Percentiles rank a stretch among this genome's conserved stretches.
phyloP scores from a whole-genome alignment of 2,888 invertebrate genomes.

The Peribatodes rhomboidaria region DNA sequence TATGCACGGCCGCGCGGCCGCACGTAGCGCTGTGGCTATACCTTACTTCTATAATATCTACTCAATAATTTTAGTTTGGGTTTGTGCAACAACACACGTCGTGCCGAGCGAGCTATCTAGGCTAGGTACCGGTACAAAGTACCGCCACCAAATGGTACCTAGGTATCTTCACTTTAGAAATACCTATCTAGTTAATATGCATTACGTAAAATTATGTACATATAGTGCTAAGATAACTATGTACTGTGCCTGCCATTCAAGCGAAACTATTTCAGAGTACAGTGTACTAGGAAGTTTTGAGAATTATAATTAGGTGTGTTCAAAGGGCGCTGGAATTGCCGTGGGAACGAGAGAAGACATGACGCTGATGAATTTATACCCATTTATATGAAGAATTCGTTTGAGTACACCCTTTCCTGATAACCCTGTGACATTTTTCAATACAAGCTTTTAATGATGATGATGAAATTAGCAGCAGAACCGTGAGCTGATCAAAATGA shows the following conservation, averaged over 20 bases:
- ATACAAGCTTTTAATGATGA: no score
- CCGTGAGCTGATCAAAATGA: no score
- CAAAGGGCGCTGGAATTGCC: no score
- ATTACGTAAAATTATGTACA: constrained; percentile 34
- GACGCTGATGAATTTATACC: no score
- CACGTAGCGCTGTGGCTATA: constrained; percentile 79
- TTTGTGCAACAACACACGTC: constrained; percentile 82
- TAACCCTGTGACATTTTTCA: no score
- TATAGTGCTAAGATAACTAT: neutral
- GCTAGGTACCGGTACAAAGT: constrained; percentile 62
- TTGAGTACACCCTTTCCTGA: no score
- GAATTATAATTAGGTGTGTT: neutral
- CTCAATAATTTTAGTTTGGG: constrained; percentile 83
- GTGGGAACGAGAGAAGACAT: no score
- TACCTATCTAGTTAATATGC: constrained; percentile 35
- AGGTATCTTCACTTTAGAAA: constrained; percentile 58
- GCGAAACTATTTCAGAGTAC: neutral
- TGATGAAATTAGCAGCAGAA: no score
- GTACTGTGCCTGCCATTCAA: neutral
- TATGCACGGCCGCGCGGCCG: constrained; percentile 83
- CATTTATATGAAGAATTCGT: no score
- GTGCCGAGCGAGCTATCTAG: constrained; percentile 67
- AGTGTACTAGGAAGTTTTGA: neutral
- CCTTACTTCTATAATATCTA: constrained; percentile 83
- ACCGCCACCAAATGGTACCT: constrained; percentile 47